These are phyloP conservation scores for Philereme transversata DNA, from an alignment of 2,888 invertebrate genomes.

Conservation along the genomic window DNA sequence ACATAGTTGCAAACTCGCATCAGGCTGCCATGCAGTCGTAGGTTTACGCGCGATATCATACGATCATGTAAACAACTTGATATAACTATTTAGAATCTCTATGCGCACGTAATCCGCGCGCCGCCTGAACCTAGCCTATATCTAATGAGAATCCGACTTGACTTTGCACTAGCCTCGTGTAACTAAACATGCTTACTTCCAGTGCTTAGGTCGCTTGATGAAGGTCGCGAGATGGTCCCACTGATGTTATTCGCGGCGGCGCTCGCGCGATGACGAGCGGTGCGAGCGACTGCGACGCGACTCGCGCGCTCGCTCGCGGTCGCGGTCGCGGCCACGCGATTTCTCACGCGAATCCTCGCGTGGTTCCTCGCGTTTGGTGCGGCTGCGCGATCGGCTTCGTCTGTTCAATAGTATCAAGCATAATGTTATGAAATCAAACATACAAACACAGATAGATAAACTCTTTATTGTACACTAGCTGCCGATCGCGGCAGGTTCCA, in stretches of 20 bases:
- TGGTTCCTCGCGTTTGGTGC: slow-evolving; percentile 57
- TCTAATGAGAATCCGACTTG: too few relatives aligned
- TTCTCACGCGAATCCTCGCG: slow-evolving; percentile 49
- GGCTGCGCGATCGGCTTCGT: slow-evolving; percentile 68
- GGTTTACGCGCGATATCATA: too few relatives aligned
- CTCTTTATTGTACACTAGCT: too few relatives aligned
- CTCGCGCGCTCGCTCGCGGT: slow-evolving; percentile 59
- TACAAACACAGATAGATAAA: too few relatives aligned
- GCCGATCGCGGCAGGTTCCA: too few relatives aligned
- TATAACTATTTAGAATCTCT: too few relatives aligned
- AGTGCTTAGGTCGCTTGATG: slow-evolving; percentile 24
- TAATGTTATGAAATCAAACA: neutral
- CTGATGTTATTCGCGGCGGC: slow-evolving; percentile 62
- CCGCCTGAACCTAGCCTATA: too few relatives aligned
- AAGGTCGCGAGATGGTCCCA: slow-evolving; percentile 25
- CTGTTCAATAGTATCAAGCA: slow-evolving; percentile 32
- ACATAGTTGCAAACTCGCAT: too few relatives aligned
- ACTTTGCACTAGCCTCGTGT: too few relatives aligned
- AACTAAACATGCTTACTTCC: slow-evolving; percentile 4
- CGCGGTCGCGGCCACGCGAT: slow-evolving; percentile 61
- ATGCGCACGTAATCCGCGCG: too few relatives aligned
- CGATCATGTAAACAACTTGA: too few relatives aligned
- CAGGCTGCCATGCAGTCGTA: too few relatives aligned
- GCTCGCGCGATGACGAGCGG: slow-evolving; percentile 69
- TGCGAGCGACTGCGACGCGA: slow-evolving; percentile 70